Conservation (phyloP, 2,113 vertebrate genomes). For the Rhinolophus sinicus region DNA sequence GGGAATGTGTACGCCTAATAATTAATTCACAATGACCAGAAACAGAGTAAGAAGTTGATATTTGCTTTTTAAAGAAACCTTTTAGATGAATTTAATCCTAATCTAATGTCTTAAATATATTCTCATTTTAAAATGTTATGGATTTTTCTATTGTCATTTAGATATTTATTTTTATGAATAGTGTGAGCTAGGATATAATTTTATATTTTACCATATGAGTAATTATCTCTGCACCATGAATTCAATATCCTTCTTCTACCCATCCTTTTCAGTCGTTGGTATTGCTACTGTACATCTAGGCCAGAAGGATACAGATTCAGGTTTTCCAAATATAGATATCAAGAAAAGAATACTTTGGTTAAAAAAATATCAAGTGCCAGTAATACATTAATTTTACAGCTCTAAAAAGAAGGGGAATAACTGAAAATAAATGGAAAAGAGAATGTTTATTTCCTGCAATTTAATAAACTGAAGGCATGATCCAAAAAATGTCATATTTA, state of each 20-base stretch:
- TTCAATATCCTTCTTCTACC: background rate
- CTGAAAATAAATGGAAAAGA: conserved; percentile 29
- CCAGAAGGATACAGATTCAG: background rate
- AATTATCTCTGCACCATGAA: background rate
- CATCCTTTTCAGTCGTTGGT: background rate
- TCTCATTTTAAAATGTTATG: background rate
- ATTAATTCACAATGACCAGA: background rate
- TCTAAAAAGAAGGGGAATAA: background rate
- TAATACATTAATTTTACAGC: background rate
- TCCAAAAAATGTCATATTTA: conserved; percentile 66
- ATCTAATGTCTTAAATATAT: background rate
- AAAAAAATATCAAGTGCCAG: background rate
- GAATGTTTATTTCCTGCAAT: conserved; percentile 46
- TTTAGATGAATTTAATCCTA: background rate
- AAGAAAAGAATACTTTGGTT: background rate
- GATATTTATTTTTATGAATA: background rate
- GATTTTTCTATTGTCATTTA: background rate
- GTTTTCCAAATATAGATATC: conserved; percentile 36
- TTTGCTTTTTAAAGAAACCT: background rate
- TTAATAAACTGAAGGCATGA: conserved; percentile 43
- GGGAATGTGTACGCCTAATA: background rate
- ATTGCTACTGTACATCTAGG: background rate
- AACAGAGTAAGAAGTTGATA: background rate
- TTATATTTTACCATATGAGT: conserved; percentile 22
- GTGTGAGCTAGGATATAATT: background rate